Percentiles rank a stretch among this genome's conserved stretches.
Conservation (phyloP, 2,797 vertebrate genomes). For the Acanthurus tractus region DNA sequence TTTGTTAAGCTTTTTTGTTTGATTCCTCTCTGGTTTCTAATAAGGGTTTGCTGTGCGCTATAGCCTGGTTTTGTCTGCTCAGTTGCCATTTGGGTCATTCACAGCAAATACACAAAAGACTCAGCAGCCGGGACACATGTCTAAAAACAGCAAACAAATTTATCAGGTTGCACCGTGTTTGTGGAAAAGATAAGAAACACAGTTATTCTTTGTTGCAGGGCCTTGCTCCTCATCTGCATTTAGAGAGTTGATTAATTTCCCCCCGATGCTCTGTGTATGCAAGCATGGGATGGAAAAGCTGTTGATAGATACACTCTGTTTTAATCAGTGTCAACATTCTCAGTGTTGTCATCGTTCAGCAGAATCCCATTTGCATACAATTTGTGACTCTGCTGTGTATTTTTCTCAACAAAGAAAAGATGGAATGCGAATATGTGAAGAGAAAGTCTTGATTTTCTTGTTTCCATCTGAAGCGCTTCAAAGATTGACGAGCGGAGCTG, state of each 20-base stretch:
- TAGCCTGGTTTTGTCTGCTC: slow-evolving; percentile 14
- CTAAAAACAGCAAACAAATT: slow-evolving; percentile 7
- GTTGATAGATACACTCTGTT: neutral
- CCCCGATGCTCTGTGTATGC: neutral
- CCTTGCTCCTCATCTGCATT: slow-evolving; percentile 3
- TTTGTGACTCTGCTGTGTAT: neutral
- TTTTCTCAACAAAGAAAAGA: neutral
- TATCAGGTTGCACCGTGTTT: slow-evolving; percentile 8
- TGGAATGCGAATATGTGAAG: neutral
- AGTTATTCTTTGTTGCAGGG: neutral
- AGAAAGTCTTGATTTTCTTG: neutral
- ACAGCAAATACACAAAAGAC: slow-evolving; percentile 15
- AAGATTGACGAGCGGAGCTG: slow-evolving; percentile 92
- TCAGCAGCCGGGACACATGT: neutral
- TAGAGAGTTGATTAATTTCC: neutral
- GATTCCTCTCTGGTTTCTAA: slow-evolving; percentile 22
- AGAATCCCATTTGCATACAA: neutral
- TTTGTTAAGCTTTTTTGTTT: slow-evolving; percentile 20
- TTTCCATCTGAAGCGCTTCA: slow-evolving; percentile 82
- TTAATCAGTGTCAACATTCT: neutral
- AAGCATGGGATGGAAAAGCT: neutral
- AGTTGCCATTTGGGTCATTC: slow-evolving; percentile 19
- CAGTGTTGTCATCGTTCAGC: too few species aligned
- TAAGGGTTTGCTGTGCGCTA: slow-evolving; percentile 40
- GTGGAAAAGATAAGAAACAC: neutral